Evolutionary conservation across 1,140 invertebrate species (phyloP), one percentile per base, ranked within the genome.

Genomic region (Brachionus koreanus): DNA sequence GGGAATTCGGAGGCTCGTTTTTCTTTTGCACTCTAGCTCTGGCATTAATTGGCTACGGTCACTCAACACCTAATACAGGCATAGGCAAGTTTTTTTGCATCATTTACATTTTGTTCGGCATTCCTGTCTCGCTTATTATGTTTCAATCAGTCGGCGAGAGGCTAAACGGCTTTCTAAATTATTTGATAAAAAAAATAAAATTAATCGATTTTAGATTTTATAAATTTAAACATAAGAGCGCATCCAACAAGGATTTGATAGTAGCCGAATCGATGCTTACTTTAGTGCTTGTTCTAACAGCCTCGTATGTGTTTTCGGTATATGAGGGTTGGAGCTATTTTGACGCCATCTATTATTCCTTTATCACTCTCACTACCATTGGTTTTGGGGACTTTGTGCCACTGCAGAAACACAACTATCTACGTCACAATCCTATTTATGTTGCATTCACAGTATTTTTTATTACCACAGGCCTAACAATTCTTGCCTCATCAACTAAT

Each of bases 281-380:
- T 7, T 16, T 82, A 19, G 23, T 82, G 13, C 35, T 63, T n/a
- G 23, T 82, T 16, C 94, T 95, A 12, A 93, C 94, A 3, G 97
- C 97, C 61, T 97, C 97, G 1, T 94, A 94, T 0, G 95, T 95
- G 0, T 99, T 99, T 89, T 94, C 94, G 4, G 90, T 92, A 35
- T 98, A 97, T 86, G 97, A 99, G 87, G 93, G 93, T 1, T 99
- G 97, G 97, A 93, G 93, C 82, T 98, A 98, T 87, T 96, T 98
- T 85, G 96, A 99, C 87, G 95, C 95, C 79, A 94, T 99, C 85
- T 99, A 99, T 88, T 99, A 99, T 87, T 99, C 97, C 87, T 98
- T 99, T 88, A 96, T 98, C 61, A 99, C 97, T 0, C 89, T 99
- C 35, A 98, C 97, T 0, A 99, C 96, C 16, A 98, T 99, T 84